These are phyloP conservation scores for Heliconius himera DNA, from an alignment of 1,140 invertebrate genomes.

Conservation along the genomic window DNA sequence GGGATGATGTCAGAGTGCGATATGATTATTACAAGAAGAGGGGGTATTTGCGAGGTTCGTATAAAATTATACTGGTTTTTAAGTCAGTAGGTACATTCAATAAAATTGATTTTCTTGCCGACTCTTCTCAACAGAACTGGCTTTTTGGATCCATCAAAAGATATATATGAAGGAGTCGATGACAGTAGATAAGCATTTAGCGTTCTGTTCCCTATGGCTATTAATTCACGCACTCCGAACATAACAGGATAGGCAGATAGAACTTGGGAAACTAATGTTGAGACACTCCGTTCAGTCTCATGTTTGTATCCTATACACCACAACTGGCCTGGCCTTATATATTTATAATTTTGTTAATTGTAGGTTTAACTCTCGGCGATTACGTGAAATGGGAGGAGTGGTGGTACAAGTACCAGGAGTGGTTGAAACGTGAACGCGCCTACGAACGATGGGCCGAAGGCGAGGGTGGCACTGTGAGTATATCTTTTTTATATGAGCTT, in stretches of 20 bases:
- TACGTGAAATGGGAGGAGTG: conserved; percentile 96
- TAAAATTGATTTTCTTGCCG: too few species aligned
- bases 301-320: too few species aligned
- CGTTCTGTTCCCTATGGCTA: too few species aligned
- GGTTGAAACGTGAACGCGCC: conserved; percentile 91
- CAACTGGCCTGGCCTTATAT: not conserved
- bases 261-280: too few species aligned
- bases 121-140: not conserved
- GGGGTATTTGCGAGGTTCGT: conserved; percentile 86
- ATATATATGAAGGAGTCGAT: too few species aligned
- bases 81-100: too few species aligned
- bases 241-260: too few species aligned
- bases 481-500: conserved; percentile 22
- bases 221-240: too few species aligned
- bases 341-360: not conserved
- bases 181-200: too few species aligned
- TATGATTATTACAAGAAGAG: conserved; percentile 94
- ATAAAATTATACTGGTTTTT: not conserved
- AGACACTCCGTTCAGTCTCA: too few species aligned
- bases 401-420: conserved; percentile 96
- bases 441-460: conserved; percentile 88
- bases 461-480: conserved; percentile 74
- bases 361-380: conserved; percentile 87
- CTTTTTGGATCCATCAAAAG: too few species aligned
- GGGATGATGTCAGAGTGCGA: conserved; percentile 92